Base-by-base conservation (phyloP, 1,140 invertebrate genomes). In the Pollicipes pollicipes region DNA sequence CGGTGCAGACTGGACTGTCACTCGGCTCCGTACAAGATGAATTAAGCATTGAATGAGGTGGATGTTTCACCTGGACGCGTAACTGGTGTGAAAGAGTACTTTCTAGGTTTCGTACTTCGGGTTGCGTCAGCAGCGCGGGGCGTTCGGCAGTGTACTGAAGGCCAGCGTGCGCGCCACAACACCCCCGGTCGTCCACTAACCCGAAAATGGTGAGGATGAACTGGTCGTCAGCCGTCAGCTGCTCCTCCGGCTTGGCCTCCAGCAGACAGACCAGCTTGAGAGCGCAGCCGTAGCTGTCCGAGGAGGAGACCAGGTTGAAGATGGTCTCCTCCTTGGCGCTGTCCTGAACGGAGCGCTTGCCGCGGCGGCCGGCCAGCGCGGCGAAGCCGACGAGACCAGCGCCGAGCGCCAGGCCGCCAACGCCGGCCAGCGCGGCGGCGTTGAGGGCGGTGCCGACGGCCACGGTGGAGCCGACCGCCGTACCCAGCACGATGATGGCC, bases 131-230 rank as follows among this genome's bases (percentile, higher is more conserved):
- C n/a, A n/a, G n/a, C n/a, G n/a, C n/a, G n/a, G n/a, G n/a, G n/a
- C n/a, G n/a, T n/a, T n/a, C n/a, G n/a, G n/a, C n/a, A n/a, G n/a
- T n/a, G n/a, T n/a, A n/a, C 35, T 35, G 35, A 35, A 6, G 17
- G 35, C 6, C 35, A 35, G 6, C 17, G 6, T 35, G 6, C 35
- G 6, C 35, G 35, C 17, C 17, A 35, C 45, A 10, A 10, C 45
- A 17, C 45, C 6, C 45, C 21, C 45, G 13, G 10, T 21, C 17
- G n/a, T 21, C 17, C 45, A 13, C 45, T 58, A 68, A 76, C 76
- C 76, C 76, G 73, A 78, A 78, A 31, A 78, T 70, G 26, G 72
- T 74, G 66, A 78, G 72, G 30, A 78, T 77, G 67, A 77, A 73
- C 67, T 73, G 74, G 68, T 77, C 77, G 64, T 77, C 75, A 8